These are phyloP conservation scores for Augochlorella aurata DNA, from an alignment of 2,888 invertebrate species.

Conservation along the genomic window DNA sequence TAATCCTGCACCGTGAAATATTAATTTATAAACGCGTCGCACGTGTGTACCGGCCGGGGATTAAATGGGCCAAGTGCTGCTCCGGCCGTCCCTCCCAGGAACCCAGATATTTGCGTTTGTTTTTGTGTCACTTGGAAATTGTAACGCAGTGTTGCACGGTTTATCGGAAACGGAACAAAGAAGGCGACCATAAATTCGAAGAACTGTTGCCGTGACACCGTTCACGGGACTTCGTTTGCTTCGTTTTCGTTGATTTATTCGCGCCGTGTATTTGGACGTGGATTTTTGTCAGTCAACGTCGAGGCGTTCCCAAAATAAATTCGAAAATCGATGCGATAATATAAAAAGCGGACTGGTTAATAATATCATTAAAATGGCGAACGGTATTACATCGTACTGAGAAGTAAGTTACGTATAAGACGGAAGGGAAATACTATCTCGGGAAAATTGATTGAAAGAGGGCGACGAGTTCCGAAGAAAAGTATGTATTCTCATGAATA, in stretches of 20 bases:
- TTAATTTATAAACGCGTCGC: constrained; percentile 35
- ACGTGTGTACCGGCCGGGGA: neutral
- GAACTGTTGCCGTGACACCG: neutral
- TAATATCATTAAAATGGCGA: too few relatives aligned
- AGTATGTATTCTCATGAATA: neutral
- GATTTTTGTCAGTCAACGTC: too few relatives aligned
- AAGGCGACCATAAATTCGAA: neutral
- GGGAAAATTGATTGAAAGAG: neutral
- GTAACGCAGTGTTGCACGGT: constrained; percentile 1
- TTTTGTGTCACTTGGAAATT: constrained; percentile 19
- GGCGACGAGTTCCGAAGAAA: neutral
- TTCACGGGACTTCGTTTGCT: too few relatives aligned
- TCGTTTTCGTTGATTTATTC: too few relatives aligned
- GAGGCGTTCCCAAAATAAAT: too few relatives aligned
- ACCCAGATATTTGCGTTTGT: constrained; percentile 19
- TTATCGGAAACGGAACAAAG: neutral
- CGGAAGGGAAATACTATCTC: too few relatives aligned
- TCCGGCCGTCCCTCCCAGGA: neutral
- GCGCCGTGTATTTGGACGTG: too few relatives aligned
- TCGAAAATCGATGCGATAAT: too few relatives aligned
- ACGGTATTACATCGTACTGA: too few relatives aligned
- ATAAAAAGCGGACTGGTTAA: too few relatives aligned
- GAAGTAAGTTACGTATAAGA: too few relatives aligned
- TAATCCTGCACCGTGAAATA: constrained; percentile 27
- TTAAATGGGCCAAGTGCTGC: constrained; percentile 27